phyloP scores from a whole-genome alignment of 2,113 vertebrate genomes.

The Hemiprocne comata region DNA sequence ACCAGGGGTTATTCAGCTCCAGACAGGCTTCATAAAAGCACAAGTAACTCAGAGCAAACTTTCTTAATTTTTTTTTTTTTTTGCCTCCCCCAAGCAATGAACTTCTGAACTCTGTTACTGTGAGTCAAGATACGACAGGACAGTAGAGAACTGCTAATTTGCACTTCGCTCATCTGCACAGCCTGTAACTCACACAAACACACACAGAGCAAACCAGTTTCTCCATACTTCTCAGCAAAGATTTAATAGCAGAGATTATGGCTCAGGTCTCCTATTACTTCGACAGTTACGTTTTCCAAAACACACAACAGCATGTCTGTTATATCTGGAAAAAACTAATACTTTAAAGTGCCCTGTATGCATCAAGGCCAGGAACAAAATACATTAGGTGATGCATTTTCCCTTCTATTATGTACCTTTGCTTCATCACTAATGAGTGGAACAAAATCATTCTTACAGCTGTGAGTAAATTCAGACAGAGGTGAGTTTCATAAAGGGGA shows the following conservation, averaged over 20 bases:
- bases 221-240: conserved; percentile 11
- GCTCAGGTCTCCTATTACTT: conserved; percentile 37
- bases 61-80: background rate
- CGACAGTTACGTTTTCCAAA: conserved; percentile 42
- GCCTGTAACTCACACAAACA: conserved; percentile 34
- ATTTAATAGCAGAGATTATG: background rate
- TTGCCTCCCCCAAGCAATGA: background rate
- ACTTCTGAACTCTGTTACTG: conserved; percentile 63
- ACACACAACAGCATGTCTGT: background rate
- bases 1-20: conserved; percentile 71
- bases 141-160: conserved; percentile 31
- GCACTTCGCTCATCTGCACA: conserved; percentile 17
- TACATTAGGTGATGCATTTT: conserved; percentile 30
- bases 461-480: background rate
- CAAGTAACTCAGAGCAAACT: conserved; percentile 58
- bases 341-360: conserved; percentile 9
- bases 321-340: conserved; percentile 46
- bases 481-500: background rate
- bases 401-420: conserved; percentile 4
- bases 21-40: conserved; percentile 74
- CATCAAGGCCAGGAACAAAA: conserved; percentile 12
- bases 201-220: background rate
- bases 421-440: conserved; percentile 24
- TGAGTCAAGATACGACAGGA: conserved; percentile 49
- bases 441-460: conserved; percentile 5